Evolutionary conservation across 92 coral and sea anemone genomes (phyloP), one percentile per base, ranked within the genome.

Genomic region (Zoanthus sansibaricus): DNA sequence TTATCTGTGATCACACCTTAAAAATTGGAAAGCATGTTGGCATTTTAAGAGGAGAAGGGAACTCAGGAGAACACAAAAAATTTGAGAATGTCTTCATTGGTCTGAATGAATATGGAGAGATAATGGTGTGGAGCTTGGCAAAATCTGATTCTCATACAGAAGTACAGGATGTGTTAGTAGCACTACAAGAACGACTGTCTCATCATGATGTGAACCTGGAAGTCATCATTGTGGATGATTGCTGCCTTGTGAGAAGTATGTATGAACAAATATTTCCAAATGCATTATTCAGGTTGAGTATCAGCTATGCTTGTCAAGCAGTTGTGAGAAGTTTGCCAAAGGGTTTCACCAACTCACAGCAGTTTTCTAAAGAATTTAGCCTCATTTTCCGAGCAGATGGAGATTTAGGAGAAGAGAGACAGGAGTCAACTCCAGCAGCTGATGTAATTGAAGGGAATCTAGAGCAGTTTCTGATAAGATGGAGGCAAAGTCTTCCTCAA

Each of bases 1-100:
- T 94, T 14, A 87, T 92, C 13, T 94, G 94, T 90, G 97, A 94
- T 69, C 93, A 92, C 88, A 92, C 95, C 15, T 88, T 94, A 37
- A 94, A 72, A 70, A 90, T 90, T 8, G 91, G 91, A 32, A 94
- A 91, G 70, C 90, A 91, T 54, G 86, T 94, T 71, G 92, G 92
- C 9, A 76, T 80, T 25, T 52, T 80, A 21, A 64, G 75, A 42
- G 85, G 85, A 1, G 85, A 80, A 18, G 62, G 58, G n/a, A 70
- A 54, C 3, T 49, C 75, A 12, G 54, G 85, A n/a, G 73, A 72
- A 66, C 74, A 71, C 21, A 80, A 80, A 44, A 80, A 94, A 84
- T 94, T 94, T 85, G 92, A 92, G 52, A 90, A 92, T 52, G 92
- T 92, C 9, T 94, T 92, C 72, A 89, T 94, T 44, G 98, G 89